These are phyloP conservation scores for Grammomys dolichurus DNA, from an alignment of 2,113 vertebrate genomes.

Conservation along the genomic window DNA sequence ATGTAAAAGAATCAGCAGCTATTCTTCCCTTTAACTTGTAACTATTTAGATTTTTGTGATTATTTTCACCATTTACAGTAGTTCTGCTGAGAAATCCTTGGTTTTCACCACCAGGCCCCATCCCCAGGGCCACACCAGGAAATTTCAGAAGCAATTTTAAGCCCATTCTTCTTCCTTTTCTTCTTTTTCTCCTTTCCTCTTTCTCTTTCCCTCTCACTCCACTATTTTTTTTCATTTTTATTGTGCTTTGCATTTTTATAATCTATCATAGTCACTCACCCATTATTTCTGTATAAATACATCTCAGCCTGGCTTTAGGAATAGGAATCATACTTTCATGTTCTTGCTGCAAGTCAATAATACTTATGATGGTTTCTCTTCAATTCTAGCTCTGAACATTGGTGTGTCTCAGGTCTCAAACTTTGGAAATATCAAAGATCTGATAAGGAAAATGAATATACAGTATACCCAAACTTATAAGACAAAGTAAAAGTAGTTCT, in stretches of 20 bases:
- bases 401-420: rapidly evolving
- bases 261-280: not conserved
- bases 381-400: not conserved
- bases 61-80: not conserved
- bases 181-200: not conserved
- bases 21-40: not conserved
- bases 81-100: not conserved
- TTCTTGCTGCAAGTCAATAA: not conserved
- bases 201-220: not conserved
- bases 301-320: not conserved
- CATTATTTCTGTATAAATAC: not conserved
- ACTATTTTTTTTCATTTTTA: too few species aligned
- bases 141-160: not conserved
- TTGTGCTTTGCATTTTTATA: not conserved
- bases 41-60: not conserved
- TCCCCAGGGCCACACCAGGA: not conserved
- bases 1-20: not conserved
- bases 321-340: not conserved
- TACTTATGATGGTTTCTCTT: not conserved
- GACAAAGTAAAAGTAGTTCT: not conserved
- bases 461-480: not conserved
- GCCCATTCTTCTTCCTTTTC: not conserved
- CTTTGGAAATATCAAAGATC: not conserved
- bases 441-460: not conserved
- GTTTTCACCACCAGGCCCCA: not conserved